Evolutionary conservation across 2,888 invertebrate species (phyloP).

Genomic region (Pyrrhia umbra): DNA sequence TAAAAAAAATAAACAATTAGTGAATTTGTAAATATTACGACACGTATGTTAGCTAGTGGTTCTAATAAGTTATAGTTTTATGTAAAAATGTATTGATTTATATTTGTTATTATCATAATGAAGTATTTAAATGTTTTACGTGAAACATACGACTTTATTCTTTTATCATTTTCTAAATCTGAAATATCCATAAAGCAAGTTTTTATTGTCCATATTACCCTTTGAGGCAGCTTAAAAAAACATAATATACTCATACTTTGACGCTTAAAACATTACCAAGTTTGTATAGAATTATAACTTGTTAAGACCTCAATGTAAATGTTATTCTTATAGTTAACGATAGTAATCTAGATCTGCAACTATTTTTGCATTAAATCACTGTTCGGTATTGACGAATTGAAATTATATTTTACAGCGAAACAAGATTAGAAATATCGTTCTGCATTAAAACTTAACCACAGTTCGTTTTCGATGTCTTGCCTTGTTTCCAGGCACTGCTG

Average conservation of each 20-base stretch:
- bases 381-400: constrained; percentile 26
- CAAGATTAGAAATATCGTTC: not conserved
- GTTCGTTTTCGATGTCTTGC: not conserved
- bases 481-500: no score
- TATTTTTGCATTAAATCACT: constrained; percentile 53
- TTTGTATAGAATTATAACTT: constrained; percentile 35
- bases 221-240: no score
- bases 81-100: not conserved
- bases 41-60: constrained; percentile 17
- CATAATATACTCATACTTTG: not conserved
- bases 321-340: constrained; percentile 46
- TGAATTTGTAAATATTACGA: constrained; percentile 59
- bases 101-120: no score
- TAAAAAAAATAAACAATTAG: constrained; percentile 43
- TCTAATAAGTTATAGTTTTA: constrained; percentile 40
- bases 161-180: no score
- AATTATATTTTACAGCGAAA: constrained; percentile 18
- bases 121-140: no score
- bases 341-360: constrained; percentile 59
- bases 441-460: not conserved
- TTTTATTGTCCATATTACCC: no score
- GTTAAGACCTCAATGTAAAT: constrained; percentile 27
- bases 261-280: not conserved
- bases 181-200: no score
- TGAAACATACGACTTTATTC: no score